A percentile compares a stretch with the other conserved stretches of the same genome.
phyloP scores from a whole-genome alignment of 2,888 invertebrate species.

The Morpho deidamia region DNA sequence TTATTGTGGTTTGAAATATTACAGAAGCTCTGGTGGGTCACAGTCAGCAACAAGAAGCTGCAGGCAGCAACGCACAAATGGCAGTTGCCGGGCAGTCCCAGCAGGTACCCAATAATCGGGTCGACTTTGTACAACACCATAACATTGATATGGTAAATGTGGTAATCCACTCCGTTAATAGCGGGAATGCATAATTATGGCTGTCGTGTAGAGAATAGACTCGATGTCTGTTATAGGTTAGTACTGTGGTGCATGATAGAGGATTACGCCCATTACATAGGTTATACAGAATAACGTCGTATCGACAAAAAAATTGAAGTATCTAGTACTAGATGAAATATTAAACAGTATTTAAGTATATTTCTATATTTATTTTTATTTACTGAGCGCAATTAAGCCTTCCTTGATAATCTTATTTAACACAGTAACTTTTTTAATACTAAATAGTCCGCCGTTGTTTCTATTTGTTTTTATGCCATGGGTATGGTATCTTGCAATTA shows the following conservation, averaged over 20 bases:
- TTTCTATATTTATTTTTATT: no score
- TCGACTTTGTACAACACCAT: constrained; percentile 77
- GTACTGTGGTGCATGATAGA: constrained; percentile 8
- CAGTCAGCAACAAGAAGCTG: constrained; percentile 67
- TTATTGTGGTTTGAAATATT: constrained; percentile 13
- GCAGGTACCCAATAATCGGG: constrained; percentile 76
- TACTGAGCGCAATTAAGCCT: no score
- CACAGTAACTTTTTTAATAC: no score
- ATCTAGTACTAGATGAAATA: no score
- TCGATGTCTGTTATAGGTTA: background rate
- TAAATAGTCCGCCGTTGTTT: no score
- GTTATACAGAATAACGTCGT: no score
- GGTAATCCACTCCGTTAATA: constrained; percentile 57
- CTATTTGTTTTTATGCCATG: no score
- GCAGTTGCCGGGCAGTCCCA: constrained; percentile 57
- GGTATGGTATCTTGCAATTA: no score
- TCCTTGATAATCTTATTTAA: no score
- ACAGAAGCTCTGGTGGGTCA: constrained; percentile 69
- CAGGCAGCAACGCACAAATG: constrained; percentile 46
- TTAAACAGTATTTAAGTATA: no score
- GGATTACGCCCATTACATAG: background rate
- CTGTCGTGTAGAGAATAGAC: constrained; percentile 42
- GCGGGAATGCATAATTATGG: constrained; percentile 57
- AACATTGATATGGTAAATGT: constrained; percentile 76
- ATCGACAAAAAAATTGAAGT: no score